Percentiles rank a stretch among this genome's conserved stretches.
Evolutionary conservation across 2,888 invertebrate genomes (phyloP).

Genomic region (Drosophila cyrtoloma): DNA sequence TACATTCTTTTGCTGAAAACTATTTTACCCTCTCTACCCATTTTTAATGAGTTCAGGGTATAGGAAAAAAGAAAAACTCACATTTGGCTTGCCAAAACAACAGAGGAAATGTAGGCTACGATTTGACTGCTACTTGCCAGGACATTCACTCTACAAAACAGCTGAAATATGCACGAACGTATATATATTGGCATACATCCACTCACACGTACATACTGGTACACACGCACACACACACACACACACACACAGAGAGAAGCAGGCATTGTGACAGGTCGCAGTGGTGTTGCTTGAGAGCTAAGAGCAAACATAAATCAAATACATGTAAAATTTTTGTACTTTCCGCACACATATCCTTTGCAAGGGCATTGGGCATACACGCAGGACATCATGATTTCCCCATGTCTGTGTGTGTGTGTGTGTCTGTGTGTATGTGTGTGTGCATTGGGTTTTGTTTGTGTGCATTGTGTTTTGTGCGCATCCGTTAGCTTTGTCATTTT

Average conservation of each 20-base stretch:
- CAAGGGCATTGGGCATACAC: slow-evolving; percentile 64
- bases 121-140: slow-evolving; percentile 58
- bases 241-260: not conserved
- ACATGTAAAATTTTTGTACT: slow-evolving; percentile 80
- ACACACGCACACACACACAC: slow-evolving; percentile 1
- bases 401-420: slow-evolving; percentile 13
- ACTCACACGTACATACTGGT: not conserved
- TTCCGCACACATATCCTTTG: slow-evolving; percentile 80
- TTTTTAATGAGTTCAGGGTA: not conserved
- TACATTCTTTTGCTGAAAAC: not conserved
- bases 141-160: slow-evolving; percentile 54
- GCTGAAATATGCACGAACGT: slow-evolving; percentile 46
- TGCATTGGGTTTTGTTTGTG: no score
- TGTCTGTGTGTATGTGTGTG: no score
- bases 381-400: slow-evolving; percentile 30
- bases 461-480: slow-evolving; percentile 75
- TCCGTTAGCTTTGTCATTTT: slow-evolving; percentile 83
- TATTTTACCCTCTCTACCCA: not conserved
- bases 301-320: slow-evolving; percentile 80
- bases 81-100: slow-evolving; percentile 61
- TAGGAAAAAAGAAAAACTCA: slow-evolving; percentile 17
- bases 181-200: slow-evolving; percentile 8
- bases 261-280: slow-evolving; percentile 38
- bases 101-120: slow-evolving; percentile 79
- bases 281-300: slow-evolving; percentile 59